These are phyloP conservation scores for Nothobranchius furzeri DNA, from an alignment of 2,113 vertebrate genomes.

Conservation along the genomic window DNA sequence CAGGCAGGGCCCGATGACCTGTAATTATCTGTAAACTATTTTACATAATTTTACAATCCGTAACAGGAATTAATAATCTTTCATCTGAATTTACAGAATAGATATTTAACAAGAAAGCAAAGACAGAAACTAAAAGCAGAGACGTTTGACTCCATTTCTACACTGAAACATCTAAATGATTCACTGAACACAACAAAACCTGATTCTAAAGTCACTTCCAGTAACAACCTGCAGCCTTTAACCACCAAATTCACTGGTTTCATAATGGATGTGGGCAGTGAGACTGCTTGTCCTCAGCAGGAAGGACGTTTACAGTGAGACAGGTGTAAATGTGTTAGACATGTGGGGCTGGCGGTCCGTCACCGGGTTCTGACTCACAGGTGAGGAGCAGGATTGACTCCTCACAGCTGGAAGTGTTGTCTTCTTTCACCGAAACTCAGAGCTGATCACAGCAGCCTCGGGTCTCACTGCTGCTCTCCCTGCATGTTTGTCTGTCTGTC, in stretches of 20 bases:
- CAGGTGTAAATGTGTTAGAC: conserved; percentile 50
- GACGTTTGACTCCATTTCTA: no score
- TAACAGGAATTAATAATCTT: no score
- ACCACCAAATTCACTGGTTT: conserved; percentile 13
- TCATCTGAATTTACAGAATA: no score
- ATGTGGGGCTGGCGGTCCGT: conserved; percentile 49
- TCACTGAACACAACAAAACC: not conserved
- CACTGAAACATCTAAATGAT: not conserved
- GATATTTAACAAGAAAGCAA: no score
- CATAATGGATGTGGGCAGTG: conserved; percentile 28
- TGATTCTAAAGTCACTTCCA: conserved; percentile 33
- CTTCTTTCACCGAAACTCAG: not conserved
- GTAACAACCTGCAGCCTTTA: conserved; percentile 34
- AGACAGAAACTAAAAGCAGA: no score
- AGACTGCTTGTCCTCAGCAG: conserved; percentile 22
- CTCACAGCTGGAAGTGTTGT: no score
- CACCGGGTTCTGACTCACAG: conserved; percentile 65
- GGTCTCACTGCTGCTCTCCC: no score
- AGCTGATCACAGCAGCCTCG: no score
- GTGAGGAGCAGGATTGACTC: conserved; percentile 45
- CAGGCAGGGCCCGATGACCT: no score
- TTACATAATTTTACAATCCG: no score
- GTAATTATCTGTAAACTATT: no score
- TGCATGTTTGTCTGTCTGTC: no score
- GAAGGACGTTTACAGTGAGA: conserved; percentile 67